Evolutionary conservation across 2,888 invertebrate genomes (phyloP).

Genomic region (Monopis laevigella): DNA sequence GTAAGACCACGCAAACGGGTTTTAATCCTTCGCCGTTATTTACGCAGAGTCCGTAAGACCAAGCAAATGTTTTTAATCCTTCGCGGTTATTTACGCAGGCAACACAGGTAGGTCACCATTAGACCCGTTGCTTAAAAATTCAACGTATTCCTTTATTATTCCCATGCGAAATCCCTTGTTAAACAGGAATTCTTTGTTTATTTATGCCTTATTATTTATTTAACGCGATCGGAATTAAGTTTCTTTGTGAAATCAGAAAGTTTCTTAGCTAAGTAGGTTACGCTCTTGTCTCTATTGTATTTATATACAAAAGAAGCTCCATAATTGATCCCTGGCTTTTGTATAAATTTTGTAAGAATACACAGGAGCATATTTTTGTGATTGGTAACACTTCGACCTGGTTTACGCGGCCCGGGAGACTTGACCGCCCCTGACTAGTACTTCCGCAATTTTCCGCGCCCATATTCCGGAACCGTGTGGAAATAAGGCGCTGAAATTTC

Average conservation of each 20-base stretch:
- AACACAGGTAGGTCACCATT: conserved; percentile 1
- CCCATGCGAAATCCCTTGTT: conserved; percentile 9
- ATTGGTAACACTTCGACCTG: conserved; percentile 1
- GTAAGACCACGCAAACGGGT: no score
- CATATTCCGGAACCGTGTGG: conserved; percentile 10
- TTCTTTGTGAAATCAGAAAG: no score
- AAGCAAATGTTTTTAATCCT: neutral
- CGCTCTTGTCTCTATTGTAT: no score
- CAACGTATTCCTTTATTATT: conserved; percentile 2
- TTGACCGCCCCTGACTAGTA: conserved; percentile 9
- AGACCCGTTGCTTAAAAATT: conserved; percentile 4
- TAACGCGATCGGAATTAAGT: neutral
- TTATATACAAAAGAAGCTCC: no score
- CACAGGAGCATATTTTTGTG: neutral
- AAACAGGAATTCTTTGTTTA: conserved; percentile 1
- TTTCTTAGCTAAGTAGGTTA: no score
- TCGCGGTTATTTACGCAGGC: neutral
- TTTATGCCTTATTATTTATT: conserved; percentile 7
- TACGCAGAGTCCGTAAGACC: no score
- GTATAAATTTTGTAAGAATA: no score
- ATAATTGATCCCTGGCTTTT: no score
- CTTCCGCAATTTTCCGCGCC: conserved; percentile 11
- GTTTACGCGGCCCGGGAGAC: conserved; percentile 9
- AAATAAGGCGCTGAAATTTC: conserved; percentile 10
- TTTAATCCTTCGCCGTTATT: no score